A percentile compares a stretch with the other conserved stretches of the same genome.
Evolutionary conservation across 1,140 invertebrate genomes (phyloP).

Genomic region (Drosophila nikananu): DNA sequence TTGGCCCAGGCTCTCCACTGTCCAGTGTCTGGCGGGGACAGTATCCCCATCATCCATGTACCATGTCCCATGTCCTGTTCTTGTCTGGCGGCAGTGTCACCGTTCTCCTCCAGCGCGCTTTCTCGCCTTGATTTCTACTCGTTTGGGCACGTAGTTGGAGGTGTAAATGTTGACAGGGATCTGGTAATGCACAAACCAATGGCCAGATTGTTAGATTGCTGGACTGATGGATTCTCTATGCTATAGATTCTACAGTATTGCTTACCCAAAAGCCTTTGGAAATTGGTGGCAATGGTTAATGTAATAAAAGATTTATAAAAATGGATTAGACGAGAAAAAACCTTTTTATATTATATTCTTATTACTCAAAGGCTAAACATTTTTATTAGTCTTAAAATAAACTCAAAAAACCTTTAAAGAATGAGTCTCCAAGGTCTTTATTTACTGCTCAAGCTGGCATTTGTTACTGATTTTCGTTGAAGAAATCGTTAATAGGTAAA

Average conservation of each 20-base stretch:
- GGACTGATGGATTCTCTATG: not conserved
- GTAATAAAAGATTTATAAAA: no score
- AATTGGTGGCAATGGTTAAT: not conserved
- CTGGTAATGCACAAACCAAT: constrained; percentile 32
- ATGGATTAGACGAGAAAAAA: not conserved
- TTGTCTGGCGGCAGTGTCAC: constrained; percentile 1
- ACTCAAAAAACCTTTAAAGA: no score
- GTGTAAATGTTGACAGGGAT: constrained; percentile 40
- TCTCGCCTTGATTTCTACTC: constrained; percentile 42
- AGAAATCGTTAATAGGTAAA: no score
- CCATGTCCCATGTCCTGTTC: constrained; percentile 10
- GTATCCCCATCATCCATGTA: not conserved
- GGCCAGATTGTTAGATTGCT: not conserved
- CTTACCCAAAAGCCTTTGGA: not conserved
- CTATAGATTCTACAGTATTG: not conserved
- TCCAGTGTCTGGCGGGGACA: not conserved
- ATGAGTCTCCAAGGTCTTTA: no score
- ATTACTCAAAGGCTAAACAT: no score
- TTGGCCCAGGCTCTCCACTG: constrained; percentile 38
- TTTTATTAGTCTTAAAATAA: no score
- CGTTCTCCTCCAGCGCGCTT: constrained; percentile 7
- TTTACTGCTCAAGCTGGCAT: no score
- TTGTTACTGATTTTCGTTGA: no score
- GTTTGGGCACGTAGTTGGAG: constrained; percentile 22
- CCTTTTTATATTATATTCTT: not conserved